Evolutionary conservation across 2,888 invertebrate genomes (phyloP), one percentile per base, ranked within the genome.

Genomic region (Chrysodeixis includens): DNA sequence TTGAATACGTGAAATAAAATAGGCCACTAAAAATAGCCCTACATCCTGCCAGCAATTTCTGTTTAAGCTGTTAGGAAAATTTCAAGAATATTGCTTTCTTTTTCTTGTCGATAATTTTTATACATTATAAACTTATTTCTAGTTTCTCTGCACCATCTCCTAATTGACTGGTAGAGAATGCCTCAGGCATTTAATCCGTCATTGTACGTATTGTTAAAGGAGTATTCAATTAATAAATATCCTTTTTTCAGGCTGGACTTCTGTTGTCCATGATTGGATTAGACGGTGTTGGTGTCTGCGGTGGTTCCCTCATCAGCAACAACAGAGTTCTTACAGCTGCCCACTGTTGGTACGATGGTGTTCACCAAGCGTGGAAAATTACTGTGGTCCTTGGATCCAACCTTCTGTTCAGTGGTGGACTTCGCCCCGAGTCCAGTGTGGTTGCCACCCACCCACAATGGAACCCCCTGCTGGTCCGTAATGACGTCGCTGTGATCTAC

Each of bases 321-420:
- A 74, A 32, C 44, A 73, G 84, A 35, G 83, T 89, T 0, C 59
- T 83, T 2, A 89, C 90, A 1, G 91, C 91, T 2, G 90, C 90
- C 14, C 90, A 90, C 66, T 91, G 90, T 74, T 90, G 92, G 90
- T 71, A 56, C 40, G 93, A 92, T 56, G 92, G 93, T 1, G 3
- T 30, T 0, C 64, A 85, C 70, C 89, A 87, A 56, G 89, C 82
- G 0, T 87, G 87, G 83, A 78, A 79, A 16, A 69, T 89, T 32
- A 88, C 86, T 0, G 85, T 90, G 0, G 88, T 92, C 1, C 87
- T 91, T 4, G 93, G 92, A 1, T 88, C 90, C 4, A 57, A 62
- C 12, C 64, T 65, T 0, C 74, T 92, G 1, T 92, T 90, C 77
- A 69, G 63, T 44, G 92, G 92, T 2, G 92, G 93, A 20, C 83